Percentiles rank a stretch among this genome's conserved stretches.
Conservation (phyloP, 2,797 vertebrate genomes). For the Parambassis ranga region DNA sequence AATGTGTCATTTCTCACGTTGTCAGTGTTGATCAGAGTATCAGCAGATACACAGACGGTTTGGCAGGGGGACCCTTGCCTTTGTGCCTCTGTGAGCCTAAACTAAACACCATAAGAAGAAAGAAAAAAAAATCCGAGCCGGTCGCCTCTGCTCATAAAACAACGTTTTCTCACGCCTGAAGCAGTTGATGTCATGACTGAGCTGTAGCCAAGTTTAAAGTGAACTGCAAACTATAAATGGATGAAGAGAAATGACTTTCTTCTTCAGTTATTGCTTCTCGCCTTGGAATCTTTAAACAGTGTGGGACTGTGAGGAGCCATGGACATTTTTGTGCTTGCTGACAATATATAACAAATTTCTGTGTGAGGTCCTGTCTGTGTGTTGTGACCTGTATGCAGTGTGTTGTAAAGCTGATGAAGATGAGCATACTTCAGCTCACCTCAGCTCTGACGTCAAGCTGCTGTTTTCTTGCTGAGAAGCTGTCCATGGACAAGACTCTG, state of each 20-base stretch:
- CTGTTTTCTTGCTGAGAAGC: neutral
- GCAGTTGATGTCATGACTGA: conserved; percentile 75
- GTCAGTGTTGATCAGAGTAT: conserved; percentile 65
- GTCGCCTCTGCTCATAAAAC: conserved; percentile 66
- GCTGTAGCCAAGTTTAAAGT: conserved; percentile 68
- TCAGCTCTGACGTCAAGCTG: neutral
- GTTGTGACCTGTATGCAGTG: conserved; percentile 15
- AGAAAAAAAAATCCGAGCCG: conserved; percentile 26
- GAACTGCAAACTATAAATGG: conserved; percentile 69
- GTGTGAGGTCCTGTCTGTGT: conserved; percentile 49
- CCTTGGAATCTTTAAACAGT: conserved; percentile 56
- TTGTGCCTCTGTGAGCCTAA: conserved; percentile 58
- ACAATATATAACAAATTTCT: conserved; percentile 37
- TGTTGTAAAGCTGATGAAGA: conserved; percentile 35
- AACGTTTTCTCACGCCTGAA: conserved; percentile 77
- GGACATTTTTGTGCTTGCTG: conserved; percentile 36
- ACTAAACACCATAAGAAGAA: conserved; percentile 54
- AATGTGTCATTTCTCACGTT: conserved; percentile 72
- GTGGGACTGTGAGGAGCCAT: conserved; percentile 28
- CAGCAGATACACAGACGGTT: conserved; percentile 50
- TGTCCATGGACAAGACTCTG: neutral
- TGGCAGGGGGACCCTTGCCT: conserved; percentile 46
- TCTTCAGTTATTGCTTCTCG: conserved; percentile 48
- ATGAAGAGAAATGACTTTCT: conserved; percentile 60
- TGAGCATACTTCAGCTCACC: neutral